Percentiles rank a stretch among this genome's conserved stretches.
Conservation (phyloP, 1,140 invertebrate genomes). For the Hermatobates lingyangjiaoensis region DNA sequence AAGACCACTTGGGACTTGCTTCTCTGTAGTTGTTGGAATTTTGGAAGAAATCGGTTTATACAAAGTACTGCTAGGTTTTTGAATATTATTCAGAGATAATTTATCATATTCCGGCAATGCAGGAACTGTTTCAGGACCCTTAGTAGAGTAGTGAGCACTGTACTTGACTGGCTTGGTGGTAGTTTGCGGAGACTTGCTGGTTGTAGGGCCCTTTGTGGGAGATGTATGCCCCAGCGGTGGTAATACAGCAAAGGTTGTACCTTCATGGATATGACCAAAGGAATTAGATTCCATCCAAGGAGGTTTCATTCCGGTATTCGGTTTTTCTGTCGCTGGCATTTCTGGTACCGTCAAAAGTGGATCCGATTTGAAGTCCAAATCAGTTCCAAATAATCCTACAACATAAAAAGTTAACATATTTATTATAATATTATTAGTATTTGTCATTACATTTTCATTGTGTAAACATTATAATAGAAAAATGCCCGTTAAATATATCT, state of each 20-base stretch:
- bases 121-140: constrained; percentile 5
- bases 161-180: constrained; percentile 5
- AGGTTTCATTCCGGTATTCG: too few relatives aligned
- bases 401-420: too few relatives aligned
- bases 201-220: too few relatives aligned
- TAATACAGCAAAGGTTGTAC: neutral
- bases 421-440: too few relatives aligned
- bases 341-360: neutral
- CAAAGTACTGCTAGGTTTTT: neutral
- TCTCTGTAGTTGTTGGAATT: neutral
- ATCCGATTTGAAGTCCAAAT: constrained; percentile 2
- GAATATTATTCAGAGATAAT: constrained; percentile 14
- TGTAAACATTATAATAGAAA: too few relatives aligned
- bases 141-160: constrained; percentile 8
- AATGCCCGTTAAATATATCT: too few relatives aligned
- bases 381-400: constrained; percentile 4
- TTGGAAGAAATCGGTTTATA: too few relatives aligned
- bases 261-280: neutral
- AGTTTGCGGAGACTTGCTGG: neutral
- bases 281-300: too few relatives aligned
- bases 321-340: neutral
- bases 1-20: neutral
- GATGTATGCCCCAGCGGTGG: neutral
- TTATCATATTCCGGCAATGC: constrained; percentile 22
- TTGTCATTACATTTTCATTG: too few relatives aligned